Evolutionary conservation across 92 coral and sea anemone genomes (phyloP).

Genomic region (Porites cylindrica): DNA sequence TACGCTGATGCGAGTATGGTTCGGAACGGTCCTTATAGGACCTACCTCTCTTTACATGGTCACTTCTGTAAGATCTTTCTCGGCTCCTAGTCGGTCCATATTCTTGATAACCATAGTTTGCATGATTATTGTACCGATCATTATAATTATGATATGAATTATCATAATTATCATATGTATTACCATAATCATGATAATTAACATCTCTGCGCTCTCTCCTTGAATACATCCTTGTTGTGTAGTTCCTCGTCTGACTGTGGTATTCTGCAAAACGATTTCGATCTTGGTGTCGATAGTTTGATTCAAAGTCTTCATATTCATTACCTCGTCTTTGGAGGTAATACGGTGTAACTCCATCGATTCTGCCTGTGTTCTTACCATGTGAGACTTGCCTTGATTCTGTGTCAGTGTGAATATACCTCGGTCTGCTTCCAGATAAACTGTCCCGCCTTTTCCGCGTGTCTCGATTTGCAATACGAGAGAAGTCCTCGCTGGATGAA

Average conservation of each 20-base stretch:
- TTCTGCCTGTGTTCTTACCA: not conserved
- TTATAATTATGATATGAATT: not conserved
- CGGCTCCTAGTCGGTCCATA: constrained; percentile 7
- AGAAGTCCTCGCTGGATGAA: constrained; percentile 13
- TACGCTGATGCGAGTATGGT: constrained; percentile 10
- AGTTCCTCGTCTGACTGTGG: not conserved
- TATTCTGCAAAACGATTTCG: not conserved
- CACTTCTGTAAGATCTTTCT: constrained; percentile 13
- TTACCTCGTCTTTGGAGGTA: constrained; percentile 2
- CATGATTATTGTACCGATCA: not conserved
- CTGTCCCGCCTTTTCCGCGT: not conserved
- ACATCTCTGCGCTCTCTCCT: constrained; percentile 1
- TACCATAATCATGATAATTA: constrained; percentile 8
- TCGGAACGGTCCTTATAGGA: not conserved
- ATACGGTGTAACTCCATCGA: not conserved
- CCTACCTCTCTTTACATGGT: constrained; percentile 22
- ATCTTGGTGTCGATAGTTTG: not conserved
- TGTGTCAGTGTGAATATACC: constrained; percentile 8
- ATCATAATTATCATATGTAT: not conserved
- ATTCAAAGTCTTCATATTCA: not conserved
- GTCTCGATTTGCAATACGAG: not conserved
- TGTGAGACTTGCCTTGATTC: not conserved
- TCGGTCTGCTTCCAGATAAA: not conserved
- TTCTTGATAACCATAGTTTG: not conserved
- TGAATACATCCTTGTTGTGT: constrained; percentile 21